Conservation (phyloP, 1,140 invertebrate genomes). For the Wasmannia auropunctata region DNA sequence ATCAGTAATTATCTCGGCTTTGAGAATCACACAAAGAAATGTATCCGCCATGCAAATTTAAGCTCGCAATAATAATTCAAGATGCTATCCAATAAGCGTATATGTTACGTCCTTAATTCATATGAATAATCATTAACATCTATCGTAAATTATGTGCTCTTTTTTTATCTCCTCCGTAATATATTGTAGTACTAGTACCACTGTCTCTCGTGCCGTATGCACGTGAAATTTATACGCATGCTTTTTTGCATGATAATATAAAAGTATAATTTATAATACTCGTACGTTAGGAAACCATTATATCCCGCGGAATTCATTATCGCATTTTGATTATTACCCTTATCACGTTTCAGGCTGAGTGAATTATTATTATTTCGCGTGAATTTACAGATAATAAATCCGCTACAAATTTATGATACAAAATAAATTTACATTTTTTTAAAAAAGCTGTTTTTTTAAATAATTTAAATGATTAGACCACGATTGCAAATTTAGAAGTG, state of each 20-base stretch:
- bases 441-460: not conserved
- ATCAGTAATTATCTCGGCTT: not conserved
- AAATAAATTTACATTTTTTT: not conserved
- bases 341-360: too few relatives aligned
- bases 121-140: conserved; percentile 23
- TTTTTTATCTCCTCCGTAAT: conserved; percentile 36
- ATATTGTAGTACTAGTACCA: conserved; percentile 4
- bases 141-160: not conserved
- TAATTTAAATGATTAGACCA: not conserved
- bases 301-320: not conserved
- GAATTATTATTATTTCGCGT: not conserved
- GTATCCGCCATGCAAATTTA: not conserved
- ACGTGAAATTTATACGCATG: not conserved
- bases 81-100: not conserved
- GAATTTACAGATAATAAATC: not conserved
- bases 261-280: conserved; percentile 31
- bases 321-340: not conserved
- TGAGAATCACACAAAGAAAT: not conserved
- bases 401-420: not conserved
- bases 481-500: not conserved
- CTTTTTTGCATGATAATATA: conserved; percentile 15
- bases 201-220: not conserved
- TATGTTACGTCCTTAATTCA: not conserved
- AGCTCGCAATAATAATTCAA: not conserved
- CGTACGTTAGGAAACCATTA: not conserved